Base-by-base conservation (phyloP, 2,797 vertebrate species). In the Telmatherina bonti region DNA sequence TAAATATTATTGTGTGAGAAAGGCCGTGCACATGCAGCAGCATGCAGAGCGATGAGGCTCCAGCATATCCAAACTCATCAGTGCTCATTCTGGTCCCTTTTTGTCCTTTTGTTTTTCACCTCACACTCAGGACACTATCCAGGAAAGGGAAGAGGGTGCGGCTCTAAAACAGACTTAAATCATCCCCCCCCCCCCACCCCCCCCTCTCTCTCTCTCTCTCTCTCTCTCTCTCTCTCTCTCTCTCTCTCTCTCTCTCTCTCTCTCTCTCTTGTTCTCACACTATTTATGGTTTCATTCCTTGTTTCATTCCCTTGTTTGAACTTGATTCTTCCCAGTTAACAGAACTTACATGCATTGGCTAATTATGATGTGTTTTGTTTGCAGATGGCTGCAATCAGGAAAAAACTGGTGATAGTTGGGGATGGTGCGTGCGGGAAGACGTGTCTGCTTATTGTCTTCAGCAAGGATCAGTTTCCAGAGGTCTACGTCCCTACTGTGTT, bases 71-170 rank as follows among this genome's bases (percentile, higher is more conserved):
- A 31, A 45, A 30, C n/a, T 43, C 79, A 59, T 63, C 54, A 29
- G 35, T 38, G 54, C 67, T n/a, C n/a, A n/a, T n/a, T n/a, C n/a
- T n/a, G 59, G 38, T 41, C 12, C 65, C 43, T 35, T 22, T 27
- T 67, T 63, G 26, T 66, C n/a, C n/a, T n/a, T n/a, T n/a, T n/a
- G n/a, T n/a, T 87, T 87, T 86, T 71, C 77, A 83, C 58, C 75
- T 83, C 75, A 57, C 62, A 65, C 61, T 62, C 84, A 81, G 75
- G 74, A 85, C 61, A 58, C 72, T 43, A 74, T 65, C 61, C 74
- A 85, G 90, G 89, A 90, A 87, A 80, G 55, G 87, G 87, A 90
- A 87, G 63, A 76, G 73, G 83, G 85, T 74, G 88, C 33, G 75
- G 82, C 76, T 88, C 78, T 54, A 38, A 81, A 88, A 81, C 56